Evolutionary conservation across 1,140 invertebrate species (phyloP).

Genomic region (Cephus cinctus): DNA sequence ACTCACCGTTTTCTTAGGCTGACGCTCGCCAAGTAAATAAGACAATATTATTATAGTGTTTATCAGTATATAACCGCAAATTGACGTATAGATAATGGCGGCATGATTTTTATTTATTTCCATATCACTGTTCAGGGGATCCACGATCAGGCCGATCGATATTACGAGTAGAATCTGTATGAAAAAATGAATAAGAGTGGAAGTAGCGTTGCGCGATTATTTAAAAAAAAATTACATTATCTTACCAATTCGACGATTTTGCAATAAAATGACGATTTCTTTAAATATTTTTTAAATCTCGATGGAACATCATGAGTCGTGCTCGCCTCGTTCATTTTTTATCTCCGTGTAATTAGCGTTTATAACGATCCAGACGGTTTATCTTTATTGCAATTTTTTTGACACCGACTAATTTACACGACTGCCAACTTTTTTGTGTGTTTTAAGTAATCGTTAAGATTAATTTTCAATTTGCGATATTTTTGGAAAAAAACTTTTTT

Average conservation of each 20-base stretch:
- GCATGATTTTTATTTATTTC: conserved; percentile 17
- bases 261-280: conserved; percentile 29
- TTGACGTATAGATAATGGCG: conserved; percentile 17
- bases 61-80: conserved; percentile 23
- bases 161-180: conserved; percentile 20
- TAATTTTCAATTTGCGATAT: conserved; percentile 12
- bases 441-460: not conserved
- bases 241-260: conserved; percentile 34
- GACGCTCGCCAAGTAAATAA: conserved; percentile 21
- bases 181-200: conserved; percentile 9
- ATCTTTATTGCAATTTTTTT: not conserved
- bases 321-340: conserved; percentile 20
- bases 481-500: no score
- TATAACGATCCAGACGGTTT: not conserved
- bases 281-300: conserved; percentile 21
- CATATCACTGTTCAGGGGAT: conserved; percentile 21
- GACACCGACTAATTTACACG: conserved; percentile 3
- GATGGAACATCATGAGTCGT: not conserved
- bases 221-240: not conserved
- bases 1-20: conserved; percentile 20
- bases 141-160: conserved; percentile 20
- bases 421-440: not conserved
- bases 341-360: not conserved
- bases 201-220: not conserved
- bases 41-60: conserved; percentile 18